These are phyloP conservation scores for Lasioglossum albipes DNA, from an alignment of 1,140 invertebrate genomes.

Conservation along the genomic window DNA sequence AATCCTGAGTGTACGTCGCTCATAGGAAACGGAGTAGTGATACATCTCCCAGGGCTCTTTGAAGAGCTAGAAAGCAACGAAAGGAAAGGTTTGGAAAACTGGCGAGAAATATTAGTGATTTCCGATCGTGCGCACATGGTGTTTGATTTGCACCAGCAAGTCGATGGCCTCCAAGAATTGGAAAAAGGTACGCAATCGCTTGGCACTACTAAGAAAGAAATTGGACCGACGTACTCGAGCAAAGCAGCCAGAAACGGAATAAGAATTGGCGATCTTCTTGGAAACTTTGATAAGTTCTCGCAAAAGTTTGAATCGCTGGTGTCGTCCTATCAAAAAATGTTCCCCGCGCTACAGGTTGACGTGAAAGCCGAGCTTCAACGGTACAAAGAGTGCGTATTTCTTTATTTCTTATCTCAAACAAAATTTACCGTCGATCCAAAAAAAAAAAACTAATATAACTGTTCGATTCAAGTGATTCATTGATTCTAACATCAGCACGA, in stretches of 20 bases:
- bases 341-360: conserved; percentile 92
- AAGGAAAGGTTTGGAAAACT: conserved; percentile 91
- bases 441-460: background rate
- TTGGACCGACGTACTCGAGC: conserved; percentile 97
- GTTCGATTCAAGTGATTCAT: background rate
- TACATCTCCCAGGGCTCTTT: conserved; percentile 97
- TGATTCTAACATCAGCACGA: too few species aligned
- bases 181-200: conserved; percentile 91
- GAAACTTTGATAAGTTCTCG: conserved; percentile 92
- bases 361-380: conserved; percentile 89
- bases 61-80: conserved; percentile 97
- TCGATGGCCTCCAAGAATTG: conserved; percentile 96
- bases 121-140: conserved; percentile 98
- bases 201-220: conserved; percentile 99
- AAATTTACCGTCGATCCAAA: background rate
- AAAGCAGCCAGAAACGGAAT: conserved; percentile 97
- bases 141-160: conserved; percentile 95
- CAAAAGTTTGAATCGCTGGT: conserved; percentile 93
- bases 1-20: conserved; percentile 94
- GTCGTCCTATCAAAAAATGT: conserved; percentile 91
- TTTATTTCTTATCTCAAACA: background rate
- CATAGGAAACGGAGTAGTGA: conserved; percentile 99
- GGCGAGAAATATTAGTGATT: conserved; percentile 93
- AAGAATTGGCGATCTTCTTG: conserved; percentile 95
- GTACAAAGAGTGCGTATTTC: conserved; percentile 85